Base-by-base conservation (phyloP, 2,888 invertebrate species). In the Barypeithes pellucidus region DNA sequence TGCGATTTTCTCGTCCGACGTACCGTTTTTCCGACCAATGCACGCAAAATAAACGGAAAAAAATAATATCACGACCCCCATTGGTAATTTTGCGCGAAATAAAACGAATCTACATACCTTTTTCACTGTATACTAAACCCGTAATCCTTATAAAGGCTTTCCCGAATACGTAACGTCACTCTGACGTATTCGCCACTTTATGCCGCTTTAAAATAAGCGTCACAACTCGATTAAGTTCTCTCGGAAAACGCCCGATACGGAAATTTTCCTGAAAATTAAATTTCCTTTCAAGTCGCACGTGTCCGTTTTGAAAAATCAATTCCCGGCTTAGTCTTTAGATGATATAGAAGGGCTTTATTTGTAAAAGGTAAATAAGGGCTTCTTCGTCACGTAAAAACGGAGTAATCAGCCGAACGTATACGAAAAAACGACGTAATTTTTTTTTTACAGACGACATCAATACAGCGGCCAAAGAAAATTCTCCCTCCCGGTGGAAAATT, bases 401-500 rank as follows among this genome's bases (percentile, higher is more conserved):
- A n/a, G n/a, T n/a, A n/a, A n/a, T n/a, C n/a, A n/a, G n/a, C n/a
- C n/a, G n/a, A n/a, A n/a, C n/a, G n/a, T n/a, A n/a, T n/a, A n/a
- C n/a, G n/a, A n/a, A n/a, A n/a, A n/a, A n/a, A n/a, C n/a, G n/a
- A n/a, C n/a, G n/a, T n/a, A n/a, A n/a, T n/a, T n/a, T n/a, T n/a
- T n/a, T n/a, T n/a, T 65, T 72, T 65, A 16, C 76, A 90, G 89
- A 86, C 91, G 92, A 77, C 84, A 88, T 75, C 89, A 90, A 78
- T 86, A 87, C 73, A 89, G 90, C 84, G 89, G 89, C 79, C 90
- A 91, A 68, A 86, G 90, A 36, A 95, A 95, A 86, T 93, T 91
- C 84, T 94, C 94, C 43, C 88, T 94, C 68, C 94, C 94, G 81
- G 94, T 94, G 82, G 92, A 92, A 81, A 65, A 59, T 3, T 12